Evolutionary conservation across 2,888 invertebrate genomes (phyloP).

Genomic region (Oscheius sp.): DNA sequence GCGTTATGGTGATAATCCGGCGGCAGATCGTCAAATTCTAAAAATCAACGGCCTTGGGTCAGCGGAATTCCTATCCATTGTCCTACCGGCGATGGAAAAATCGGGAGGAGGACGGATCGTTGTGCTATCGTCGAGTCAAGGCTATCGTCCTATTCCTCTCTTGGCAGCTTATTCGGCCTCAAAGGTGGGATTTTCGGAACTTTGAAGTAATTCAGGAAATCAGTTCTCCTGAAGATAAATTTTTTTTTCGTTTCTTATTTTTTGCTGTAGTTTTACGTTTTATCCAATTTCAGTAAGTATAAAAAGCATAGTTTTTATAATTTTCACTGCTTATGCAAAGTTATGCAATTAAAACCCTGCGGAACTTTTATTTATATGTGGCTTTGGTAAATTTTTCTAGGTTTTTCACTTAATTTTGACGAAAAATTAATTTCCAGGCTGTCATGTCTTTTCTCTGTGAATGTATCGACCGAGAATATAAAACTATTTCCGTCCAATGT

Average conservation of each 20-base stretch:
- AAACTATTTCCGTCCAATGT: constrained; percentile 64
- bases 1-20: constrained; percentile 65
- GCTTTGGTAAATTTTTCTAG: too few species aligned
- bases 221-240: too few species aligned
- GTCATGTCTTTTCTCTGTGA: constrained; percentile 65
- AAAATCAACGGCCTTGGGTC: constrained; percentile 66
- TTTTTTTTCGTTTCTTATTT: too few species aligned
- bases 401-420: not conserved
- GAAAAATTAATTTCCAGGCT: constrained; percentile 40
- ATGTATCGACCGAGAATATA: constrained; percentile 65
- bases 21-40: constrained; percentile 62
- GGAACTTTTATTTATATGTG: too few species aligned
- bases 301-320: not conserved
- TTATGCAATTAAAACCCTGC: too few species aligned
- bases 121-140: constrained; percentile 65
- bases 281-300: too few species aligned
- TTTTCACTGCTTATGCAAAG: too few species aligned
- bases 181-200: constrained; percentile 57
- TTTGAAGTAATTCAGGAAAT: too few species aligned
- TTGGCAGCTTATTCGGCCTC: constrained; percentile 67
- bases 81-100: constrained; percentile 65
- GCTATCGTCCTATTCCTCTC: constrained; percentile 66
- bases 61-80: constrained; percentile 64
- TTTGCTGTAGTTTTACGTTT: too few species aligned
- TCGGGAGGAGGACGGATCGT: constrained; percentile 68